These are phyloP conservation scores for Solenopsis invicta DNA, from an alignment of 1,140 invertebrate species.

Conservation along the genomic window DNA sequence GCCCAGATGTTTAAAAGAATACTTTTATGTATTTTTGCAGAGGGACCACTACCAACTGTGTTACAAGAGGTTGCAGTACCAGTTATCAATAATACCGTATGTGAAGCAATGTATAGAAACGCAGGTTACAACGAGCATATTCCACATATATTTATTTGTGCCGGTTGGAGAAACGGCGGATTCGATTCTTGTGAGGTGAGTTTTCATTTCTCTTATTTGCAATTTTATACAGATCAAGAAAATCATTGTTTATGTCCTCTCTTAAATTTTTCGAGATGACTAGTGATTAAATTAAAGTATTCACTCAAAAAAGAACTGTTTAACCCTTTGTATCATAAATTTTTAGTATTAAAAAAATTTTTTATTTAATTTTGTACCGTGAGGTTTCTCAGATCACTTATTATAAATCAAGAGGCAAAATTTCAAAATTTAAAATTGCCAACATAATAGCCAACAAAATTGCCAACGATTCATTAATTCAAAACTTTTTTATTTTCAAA, in stretches of 20 bases:
- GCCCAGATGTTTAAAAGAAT: neutral
- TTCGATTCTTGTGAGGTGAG: slow-evolving; percentile 96
- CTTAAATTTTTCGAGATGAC: neutral
- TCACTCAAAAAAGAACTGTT: no score
- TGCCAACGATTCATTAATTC: no score
- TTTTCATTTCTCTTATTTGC: neutral
- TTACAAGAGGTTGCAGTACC: slow-evolving; percentile 97
- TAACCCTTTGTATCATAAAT: no score
- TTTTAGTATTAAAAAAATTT: no score
- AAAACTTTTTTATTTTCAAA: no score
- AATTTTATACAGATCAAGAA: neutral
- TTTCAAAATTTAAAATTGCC: no score
- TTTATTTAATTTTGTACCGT: no score
- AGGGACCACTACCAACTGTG: slow-evolving; percentile 95
- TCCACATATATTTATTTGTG: slow-evolving; percentile 97
- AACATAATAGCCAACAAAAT: no score
- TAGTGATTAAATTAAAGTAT: neutral
- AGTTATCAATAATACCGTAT: slow-evolving; percentile 96
- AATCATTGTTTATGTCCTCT: neutral
- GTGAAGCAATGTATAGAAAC: slow-evolving; percentile 95
- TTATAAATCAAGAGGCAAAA: no score
- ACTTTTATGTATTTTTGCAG: slow-evolving; percentile 86
- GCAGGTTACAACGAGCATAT: slow-evolving; percentile 97
- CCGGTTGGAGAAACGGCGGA: slow-evolving; percentile 96
- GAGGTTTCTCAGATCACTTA: no score